Base-by-base conservation (phyloP, 1,140 invertebrate species). In the Leucophenga varia region DNA sequence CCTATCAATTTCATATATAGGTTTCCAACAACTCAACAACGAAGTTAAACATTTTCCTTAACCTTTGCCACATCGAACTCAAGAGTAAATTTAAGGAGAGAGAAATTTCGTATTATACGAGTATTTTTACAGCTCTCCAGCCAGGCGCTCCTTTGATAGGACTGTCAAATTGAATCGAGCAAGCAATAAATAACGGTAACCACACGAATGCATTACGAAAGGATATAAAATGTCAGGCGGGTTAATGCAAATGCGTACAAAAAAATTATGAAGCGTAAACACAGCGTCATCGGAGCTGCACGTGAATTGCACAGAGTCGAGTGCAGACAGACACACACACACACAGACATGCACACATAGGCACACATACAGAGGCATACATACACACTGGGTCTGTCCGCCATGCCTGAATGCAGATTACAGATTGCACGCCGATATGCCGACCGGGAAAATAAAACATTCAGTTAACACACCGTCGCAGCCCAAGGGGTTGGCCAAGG, bases 371-470 rank as follows among this genome's bases (percentile, higher is more conserved):
- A 21, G 47, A 32, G 42, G n/a, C n/a, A 12, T 14, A 36, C 16
- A 30, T 31, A 32, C 22, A 31, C 17, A 14, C 19, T 31, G 9
- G 17, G 21, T 43, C n/a, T 21, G 13, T 22, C n/a, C 37, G 42
- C 54, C 48, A 63, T 47, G 63, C 55, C 51, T 57, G 38, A 65
- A 67, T 63, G 56, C 56, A 59, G 47, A 10, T 35, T 39, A 49
- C 47, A 65, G 63, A 67, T 65, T 67, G 63, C 63, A 56, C 52
- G 45, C 58, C 50, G 48, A 54, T 61, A 61, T 52, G 51, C 30
- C 17, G 19, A 14, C 48, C 52, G 49, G 49, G 19, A 22, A 48
- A 38, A 47, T n/a, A n/a, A n/a, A n/a, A 41, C 31, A 42, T 47
- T 51, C 48, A 54, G 52, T 54, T 47, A 54, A 47, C 52, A 43